These are phyloP conservation scores for Mesocentrotus franciscanus DNA, from an alignment of 53 echinoderm and acorn worm species.

Conservation along the genomic window DNA sequence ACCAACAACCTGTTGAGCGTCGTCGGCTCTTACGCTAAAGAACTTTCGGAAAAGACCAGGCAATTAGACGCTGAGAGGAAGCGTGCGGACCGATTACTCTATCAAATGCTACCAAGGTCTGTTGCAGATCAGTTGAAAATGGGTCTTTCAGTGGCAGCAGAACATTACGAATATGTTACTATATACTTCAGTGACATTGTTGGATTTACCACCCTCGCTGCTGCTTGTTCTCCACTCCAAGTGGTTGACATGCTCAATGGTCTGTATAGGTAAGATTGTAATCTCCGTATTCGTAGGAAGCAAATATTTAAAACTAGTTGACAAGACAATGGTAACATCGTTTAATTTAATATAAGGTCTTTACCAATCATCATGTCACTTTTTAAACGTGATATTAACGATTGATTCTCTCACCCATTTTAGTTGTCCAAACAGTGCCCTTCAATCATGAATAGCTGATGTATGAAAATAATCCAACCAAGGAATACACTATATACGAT, in stretches of 20 bases:
- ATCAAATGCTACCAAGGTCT: slow-evolving; percentile 81
- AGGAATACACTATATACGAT: no score
- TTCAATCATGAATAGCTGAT: no score
- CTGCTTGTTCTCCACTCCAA: slow-evolving; percentile 78
- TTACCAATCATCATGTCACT: no score
- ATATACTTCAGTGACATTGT: slow-evolving; percentile 96
- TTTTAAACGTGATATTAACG: no score
- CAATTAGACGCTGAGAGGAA: slow-evolving; percentile 79
- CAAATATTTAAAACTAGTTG: neutral
- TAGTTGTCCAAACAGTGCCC: no score
- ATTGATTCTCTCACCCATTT: no score
- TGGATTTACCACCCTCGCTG: slow-evolving; percentile 80
- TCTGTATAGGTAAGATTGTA: slow-evolving; percentile 72
- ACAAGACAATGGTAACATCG: no score
- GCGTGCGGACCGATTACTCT: slow-evolving; percentile 76
- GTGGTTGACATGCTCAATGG: slow-evolving; percentile 81
- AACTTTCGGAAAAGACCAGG: slow-evolving; percentile 72
- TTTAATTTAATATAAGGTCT: no score
- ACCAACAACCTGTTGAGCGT: slow-evolving; percentile 66
- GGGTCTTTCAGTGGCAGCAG: slow-evolving; percentile 76
- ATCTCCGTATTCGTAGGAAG: neutral
- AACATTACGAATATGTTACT: slow-evolving; percentile 82
- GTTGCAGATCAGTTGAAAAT: slow-evolving; percentile 82
- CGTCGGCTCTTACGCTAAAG: slow-evolving; percentile 68
- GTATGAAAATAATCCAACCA: no score